Evolutionary conservation across 2,797 vertebrate species (phyloP), one percentile per base, ranked within the genome.

Genomic region (Paguma larvata): DNA sequence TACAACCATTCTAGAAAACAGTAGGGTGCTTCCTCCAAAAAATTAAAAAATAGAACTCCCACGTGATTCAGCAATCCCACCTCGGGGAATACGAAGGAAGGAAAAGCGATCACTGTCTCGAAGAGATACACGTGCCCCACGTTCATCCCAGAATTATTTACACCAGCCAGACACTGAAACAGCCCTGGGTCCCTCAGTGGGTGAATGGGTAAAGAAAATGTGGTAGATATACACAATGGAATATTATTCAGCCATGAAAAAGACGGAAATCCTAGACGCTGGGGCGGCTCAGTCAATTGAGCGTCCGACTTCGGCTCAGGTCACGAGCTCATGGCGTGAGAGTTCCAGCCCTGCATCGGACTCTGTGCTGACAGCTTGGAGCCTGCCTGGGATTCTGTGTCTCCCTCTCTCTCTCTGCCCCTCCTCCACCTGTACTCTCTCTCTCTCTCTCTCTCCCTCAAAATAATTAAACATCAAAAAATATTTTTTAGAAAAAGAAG

Each of bases 341-440:
- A 23, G 19, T 56, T 23, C 2, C 2, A 56, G 56, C 56, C 21
- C 56, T 0, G 21, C 1, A 1, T 23, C 21, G 8, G 56, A 8
- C 56, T 56, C 56, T 56, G 56, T 56, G 56, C 19, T 56, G 56
- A 23, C 56, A 56, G 56, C 56, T 56, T 19, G 3, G 56, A 56
- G 21, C 56, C 56, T 56, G 56, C 56, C 9, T 59, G 0, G 0
- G 56, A 59, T 23, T 23, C 21, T 23, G 21, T 59, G 56, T 59
- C 56, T 59, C 56, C 56, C 3, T 23, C 56, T 59, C 56, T 59
- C 56, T 59, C 51, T 59, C 21, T 59, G 56, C 56, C 19, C 8
- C 56, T 59, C 56, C 21, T 19, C 56, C 8, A 8, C 21, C 23
- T 21, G 21, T 8, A 23, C 21, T 59, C 56, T 56, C 16, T 53